Conservation (phyloP, 2,797 vertebrate genomes). For the Chelonia mydas region DNA sequence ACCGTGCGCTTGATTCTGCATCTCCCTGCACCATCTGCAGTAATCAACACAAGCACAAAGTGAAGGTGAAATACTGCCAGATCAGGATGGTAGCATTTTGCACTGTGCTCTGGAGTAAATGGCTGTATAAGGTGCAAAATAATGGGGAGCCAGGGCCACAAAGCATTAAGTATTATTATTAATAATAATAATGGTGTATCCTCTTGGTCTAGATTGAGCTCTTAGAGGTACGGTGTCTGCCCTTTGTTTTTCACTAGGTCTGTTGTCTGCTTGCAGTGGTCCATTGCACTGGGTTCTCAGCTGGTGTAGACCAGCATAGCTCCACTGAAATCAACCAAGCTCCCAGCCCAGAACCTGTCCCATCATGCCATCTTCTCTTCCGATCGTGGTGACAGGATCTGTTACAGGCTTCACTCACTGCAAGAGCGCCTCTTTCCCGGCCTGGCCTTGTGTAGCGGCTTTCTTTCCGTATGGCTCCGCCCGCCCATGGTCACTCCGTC, state of each 20-base stretch:
- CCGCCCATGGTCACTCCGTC: no score
- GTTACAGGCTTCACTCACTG: neutral
- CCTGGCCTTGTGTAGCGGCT: neutral
- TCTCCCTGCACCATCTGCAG: neutral
- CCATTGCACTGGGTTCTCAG: neutral
- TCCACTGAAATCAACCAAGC: neutral
- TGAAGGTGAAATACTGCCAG: neutral
- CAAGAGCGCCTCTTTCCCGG: neutral
- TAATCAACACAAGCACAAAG: neutral
- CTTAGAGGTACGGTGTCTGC: neutral
- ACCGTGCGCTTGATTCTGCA: neutral
- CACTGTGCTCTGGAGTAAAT: neutral
- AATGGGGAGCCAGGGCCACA: neutral
- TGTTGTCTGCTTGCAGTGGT: neutral
- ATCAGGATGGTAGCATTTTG: neutral
- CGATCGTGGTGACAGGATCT: neutral
- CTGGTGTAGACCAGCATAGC: neutral
- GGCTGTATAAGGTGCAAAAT: no score
- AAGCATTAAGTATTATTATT: neutral
- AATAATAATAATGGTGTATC: neutral
- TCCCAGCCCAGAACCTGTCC: neutral
- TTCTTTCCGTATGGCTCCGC: neutral
- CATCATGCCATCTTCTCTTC: neutral
- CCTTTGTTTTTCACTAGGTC: neutral
- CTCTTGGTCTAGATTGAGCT: neutral